phyloP scores from a whole-genome alignment of 1,140 invertebrate species.

The Neodiprion fabricii region DNA sequence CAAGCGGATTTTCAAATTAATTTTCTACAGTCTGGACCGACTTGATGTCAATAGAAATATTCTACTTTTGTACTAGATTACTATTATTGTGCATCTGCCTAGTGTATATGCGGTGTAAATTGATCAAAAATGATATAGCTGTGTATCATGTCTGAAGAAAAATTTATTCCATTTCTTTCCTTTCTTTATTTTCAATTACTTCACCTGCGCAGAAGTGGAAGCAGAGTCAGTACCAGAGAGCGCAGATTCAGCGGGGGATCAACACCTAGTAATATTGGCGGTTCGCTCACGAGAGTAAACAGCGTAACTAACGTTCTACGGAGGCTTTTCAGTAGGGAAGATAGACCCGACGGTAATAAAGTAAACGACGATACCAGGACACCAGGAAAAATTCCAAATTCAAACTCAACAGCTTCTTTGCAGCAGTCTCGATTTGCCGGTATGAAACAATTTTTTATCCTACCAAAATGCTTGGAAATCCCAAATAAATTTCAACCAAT shows the following conservation, averaged over 20 bases:
- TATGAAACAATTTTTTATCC: conserved; percentile 29
- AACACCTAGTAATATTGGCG: conserved; percentile 53
- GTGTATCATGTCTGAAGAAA: too few relatives aligned
- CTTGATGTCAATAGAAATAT: too few relatives aligned
- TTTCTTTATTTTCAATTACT: neutral
- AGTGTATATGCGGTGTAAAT: too few relatives aligned
- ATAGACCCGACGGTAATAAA: conserved; percentile 53
- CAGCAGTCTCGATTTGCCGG: conserved; percentile 45
- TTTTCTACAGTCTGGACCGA: too few relatives aligned
- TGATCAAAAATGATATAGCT: too few relatives aligned
- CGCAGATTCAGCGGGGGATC: conserved; percentile 50
- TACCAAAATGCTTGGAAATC: conserved; percentile 26
- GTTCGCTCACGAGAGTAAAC: conserved; percentile 73
- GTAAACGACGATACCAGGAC: conserved; percentile 37
- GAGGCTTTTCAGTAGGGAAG: conserved; percentile 77
- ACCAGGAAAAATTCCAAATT: conserved; percentile 46
- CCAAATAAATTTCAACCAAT: conserved; percentile 43
- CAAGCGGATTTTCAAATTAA: too few relatives aligned
- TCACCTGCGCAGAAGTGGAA: conserved; percentile 44
- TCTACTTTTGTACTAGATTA: too few relatives aligned
- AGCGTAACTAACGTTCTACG: conserved; percentile 77
- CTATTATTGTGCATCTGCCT: too few relatives aligned
- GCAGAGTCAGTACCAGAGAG: conserved; percentile 52
- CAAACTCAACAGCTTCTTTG: conserved; percentile 48
- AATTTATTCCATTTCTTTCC: too few relatives aligned